Conservation (phyloP, 2,113 vertebrate species). For the Mungos mungo region DNA sequence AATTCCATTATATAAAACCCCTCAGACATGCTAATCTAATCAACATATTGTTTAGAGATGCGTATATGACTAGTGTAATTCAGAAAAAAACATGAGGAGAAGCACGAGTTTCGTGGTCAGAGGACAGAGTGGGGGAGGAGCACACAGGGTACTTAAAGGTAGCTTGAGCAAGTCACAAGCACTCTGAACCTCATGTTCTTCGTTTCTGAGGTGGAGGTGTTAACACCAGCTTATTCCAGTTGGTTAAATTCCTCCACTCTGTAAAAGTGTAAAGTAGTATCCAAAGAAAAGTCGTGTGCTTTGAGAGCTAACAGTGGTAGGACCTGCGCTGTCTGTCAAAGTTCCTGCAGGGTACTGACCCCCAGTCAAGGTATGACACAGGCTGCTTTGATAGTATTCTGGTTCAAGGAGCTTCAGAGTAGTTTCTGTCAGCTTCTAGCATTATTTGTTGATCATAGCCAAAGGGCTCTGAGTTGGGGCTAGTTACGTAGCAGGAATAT, state of each 20-base stretch:
- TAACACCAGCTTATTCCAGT: background rate
- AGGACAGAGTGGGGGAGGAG: background rate
- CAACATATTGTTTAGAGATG: background rate
- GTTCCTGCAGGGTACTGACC: background rate
- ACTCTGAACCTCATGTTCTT: background rate
- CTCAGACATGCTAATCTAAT: background rate
- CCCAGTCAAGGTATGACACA: background rate
- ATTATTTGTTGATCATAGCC: background rate
- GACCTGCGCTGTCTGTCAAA: background rate
- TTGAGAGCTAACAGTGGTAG: background rate
- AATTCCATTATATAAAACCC: background rate
- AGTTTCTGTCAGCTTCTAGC: background rate
- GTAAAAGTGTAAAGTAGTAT: background rate
- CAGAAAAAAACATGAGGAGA: background rate
- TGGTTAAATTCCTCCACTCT: background rate
- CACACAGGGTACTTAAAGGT: background rate
- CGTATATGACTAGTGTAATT: background rate
- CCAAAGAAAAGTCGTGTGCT: background rate
- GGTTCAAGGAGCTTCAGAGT: background rate
- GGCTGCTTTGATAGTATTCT: background rate
- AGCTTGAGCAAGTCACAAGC: background rate
- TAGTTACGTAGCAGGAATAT: background rate
- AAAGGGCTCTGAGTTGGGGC: background rate
- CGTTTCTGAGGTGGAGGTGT: background rate
- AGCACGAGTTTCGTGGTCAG: background rate